Conservation (phyloP, 2,113 vertebrate species). For the Lophius piscatorius region DNA sequence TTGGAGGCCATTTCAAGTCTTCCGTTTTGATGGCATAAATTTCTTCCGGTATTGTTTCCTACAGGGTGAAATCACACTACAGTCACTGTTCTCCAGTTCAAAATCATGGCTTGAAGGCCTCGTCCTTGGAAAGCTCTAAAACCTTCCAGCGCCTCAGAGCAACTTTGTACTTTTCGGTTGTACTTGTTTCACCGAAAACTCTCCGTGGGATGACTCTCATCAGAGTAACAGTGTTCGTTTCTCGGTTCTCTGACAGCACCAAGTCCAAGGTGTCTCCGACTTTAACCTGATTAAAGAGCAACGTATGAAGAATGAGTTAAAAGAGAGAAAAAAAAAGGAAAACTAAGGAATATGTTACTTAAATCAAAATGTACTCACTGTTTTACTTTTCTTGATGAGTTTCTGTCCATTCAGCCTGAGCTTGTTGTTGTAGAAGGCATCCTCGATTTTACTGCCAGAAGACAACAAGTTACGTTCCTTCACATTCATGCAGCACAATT, state of each 20-base stretch:
- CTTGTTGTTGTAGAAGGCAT: slow-evolving; percentile 91
- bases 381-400: slow-evolving; percentile 96
- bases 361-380: slow-evolving; percentile 77
- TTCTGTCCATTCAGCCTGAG: slow-evolving; percentile 93
- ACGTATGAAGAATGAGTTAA: background rate
- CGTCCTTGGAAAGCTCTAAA: slow-evolving; percentile 84
- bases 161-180: slow-evolving; percentile 85
- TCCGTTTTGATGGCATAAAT: background rate
- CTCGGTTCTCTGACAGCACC: slow-evolving; percentile 84
- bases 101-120: slow-evolving; percentile 75
- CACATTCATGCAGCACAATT: too few species aligned
- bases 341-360: too few species aligned
- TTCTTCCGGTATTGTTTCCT: background rate
- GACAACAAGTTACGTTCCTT: background rate
- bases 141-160: slow-evolving; percentile 90
- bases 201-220: slow-evolving; percentile 88
- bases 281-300: slow-evolving; percentile 84
- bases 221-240: slow-evolving; percentile 83
- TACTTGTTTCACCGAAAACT: slow-evolving; percentile 79
- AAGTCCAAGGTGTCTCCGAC: slow-evolving; percentile 91
- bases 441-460: slow-evolving; percentile 91
- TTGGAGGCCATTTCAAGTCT: background rate
- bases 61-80: background rate
- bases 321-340: background rate
- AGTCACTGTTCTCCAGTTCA: background rate